Evolutionary conservation across 2,888 invertebrate genomes (phyloP).

Genomic region (Dexiosoma caninum): DNA sequence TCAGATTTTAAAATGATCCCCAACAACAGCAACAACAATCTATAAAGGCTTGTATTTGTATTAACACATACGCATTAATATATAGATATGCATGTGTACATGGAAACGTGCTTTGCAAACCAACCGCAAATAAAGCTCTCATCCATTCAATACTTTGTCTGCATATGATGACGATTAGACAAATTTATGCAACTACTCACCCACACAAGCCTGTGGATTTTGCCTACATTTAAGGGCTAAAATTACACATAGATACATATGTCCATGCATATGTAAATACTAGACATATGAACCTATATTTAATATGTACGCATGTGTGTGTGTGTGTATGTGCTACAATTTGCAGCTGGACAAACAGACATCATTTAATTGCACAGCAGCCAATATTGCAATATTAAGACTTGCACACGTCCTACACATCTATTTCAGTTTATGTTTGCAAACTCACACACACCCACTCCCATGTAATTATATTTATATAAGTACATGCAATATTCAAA

Average conservation of each 20-base stretch:
- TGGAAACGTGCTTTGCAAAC: background rate
- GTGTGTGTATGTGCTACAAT: background rate
- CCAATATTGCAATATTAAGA: constrained; percentile 44
- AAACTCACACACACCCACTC: background rate
- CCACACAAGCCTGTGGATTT: background rate
- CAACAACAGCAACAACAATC: constrained; percentile 8
- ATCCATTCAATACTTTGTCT: background rate
- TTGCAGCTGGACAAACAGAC: constrained; percentile 11
- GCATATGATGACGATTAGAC: constrained; percentile 13
- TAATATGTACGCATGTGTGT: background rate
- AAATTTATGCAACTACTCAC: constrained; percentile 36
- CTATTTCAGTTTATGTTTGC: constrained; percentile 12
- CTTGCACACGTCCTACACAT: constrained; percentile 21
- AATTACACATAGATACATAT: no score
- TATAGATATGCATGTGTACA: background rate
- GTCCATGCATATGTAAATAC: no score
- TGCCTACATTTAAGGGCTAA: background rate
- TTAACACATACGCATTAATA: background rate
- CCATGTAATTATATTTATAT: background rate
- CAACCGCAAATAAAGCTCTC: background rate
- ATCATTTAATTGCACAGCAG: constrained; percentile 32
- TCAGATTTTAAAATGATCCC: constrained; percentile 23
- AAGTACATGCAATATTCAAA: background rate
- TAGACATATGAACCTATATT: background rate
- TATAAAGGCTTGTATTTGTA: constrained; percentile 4